Conservation (phyloP, 2,888 invertebrate genomes). For the Hypsopygia costalis region DNA sequence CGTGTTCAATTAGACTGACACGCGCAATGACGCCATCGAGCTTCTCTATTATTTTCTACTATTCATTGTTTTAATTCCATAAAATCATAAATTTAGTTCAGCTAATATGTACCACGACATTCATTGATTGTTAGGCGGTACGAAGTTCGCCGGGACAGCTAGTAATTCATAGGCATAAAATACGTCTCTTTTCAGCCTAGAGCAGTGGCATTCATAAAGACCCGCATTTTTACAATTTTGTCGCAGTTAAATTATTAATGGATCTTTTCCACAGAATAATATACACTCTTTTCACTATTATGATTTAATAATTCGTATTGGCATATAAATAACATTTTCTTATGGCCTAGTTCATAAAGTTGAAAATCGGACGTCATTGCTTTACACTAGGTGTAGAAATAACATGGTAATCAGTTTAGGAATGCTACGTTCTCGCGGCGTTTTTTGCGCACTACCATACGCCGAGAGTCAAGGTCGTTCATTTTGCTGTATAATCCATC, state of each 20-base stretch:
- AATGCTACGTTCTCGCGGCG: constrained; percentile 16
- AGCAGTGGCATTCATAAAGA: too few relatives aligned
- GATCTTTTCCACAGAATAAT: too few relatives aligned
- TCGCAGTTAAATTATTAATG: background rate
- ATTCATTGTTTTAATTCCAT: too few relatives aligned
- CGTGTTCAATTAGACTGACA: too few relatives aligned
- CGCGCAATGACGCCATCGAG: too few relatives aligned
- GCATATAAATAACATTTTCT: background rate
- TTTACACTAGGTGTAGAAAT: background rate
- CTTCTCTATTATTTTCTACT: too few relatives aligned
- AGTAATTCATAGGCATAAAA: too few relatives aligned
- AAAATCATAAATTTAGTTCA: too few relatives aligned
- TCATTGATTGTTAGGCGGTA: too few relatives aligned
- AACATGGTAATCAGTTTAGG: constrained; percentile 5
- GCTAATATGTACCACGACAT: too few relatives aligned
- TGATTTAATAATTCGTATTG: background rate
- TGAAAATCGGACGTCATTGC: background rate
- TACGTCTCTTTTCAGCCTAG: too few relatives aligned
- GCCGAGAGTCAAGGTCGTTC: constrained; percentile 50
- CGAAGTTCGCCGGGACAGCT: too few relatives aligned
- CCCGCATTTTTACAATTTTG: background rate
- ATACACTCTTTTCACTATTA: background rate
- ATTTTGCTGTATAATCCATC: constrained; percentile 15
- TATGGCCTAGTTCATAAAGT: background rate
- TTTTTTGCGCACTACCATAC: constrained; percentile 29